phyloP scores from a whole-genome alignment of 2,113 vertebrate species.

The Poecilia latipinna region DNA sequence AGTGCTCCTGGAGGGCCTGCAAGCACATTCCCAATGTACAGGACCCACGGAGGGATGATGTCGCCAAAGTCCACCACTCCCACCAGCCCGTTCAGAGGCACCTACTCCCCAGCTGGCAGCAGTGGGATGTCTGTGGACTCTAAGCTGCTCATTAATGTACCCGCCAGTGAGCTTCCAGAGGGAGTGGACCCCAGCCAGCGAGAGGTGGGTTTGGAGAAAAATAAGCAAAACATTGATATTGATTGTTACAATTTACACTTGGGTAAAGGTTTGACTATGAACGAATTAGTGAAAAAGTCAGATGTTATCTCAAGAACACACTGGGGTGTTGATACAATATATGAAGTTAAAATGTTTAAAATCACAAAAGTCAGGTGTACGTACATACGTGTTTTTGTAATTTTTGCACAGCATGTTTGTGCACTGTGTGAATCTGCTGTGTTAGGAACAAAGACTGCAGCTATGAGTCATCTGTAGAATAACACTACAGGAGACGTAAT shows the following conservation, averaged over 20 bases:
- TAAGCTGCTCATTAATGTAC: slow-evolving; percentile 78
- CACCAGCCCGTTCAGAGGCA: slow-evolving; percentile 10
- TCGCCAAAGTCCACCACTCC: slow-evolving; percentile 33
- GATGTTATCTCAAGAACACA: no score
- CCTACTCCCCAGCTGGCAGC: slow-evolving; percentile 30
- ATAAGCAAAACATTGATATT: no score
- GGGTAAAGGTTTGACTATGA: neutral
- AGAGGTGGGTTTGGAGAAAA: slow-evolving; percentile 78
- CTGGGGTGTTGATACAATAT: no score
- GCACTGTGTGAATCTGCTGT: no score
- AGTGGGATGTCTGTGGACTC: slow-evolving; percentile 48
- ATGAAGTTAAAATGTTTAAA: no score
- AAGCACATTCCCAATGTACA: slow-evolving; percentile 38
- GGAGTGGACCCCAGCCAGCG: slow-evolving; percentile 84
- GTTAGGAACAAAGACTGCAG: no score
- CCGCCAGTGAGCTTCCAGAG: slow-evolving; percentile 78
- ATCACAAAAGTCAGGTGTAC: no score
- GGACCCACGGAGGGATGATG: slow-evolving; percentile 10
- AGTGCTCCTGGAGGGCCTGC: slow-evolving; percentile 59
- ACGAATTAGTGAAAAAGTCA: neutral
- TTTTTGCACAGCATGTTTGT: no score
- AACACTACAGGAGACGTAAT: no score
- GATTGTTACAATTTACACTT: no score
- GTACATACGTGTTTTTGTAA: no score
- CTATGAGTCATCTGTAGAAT: no score